Evolutionary conservation across 2,113 vertebrate genomes (phyloP).

Genomic region (Hucho hucho): DNA sequence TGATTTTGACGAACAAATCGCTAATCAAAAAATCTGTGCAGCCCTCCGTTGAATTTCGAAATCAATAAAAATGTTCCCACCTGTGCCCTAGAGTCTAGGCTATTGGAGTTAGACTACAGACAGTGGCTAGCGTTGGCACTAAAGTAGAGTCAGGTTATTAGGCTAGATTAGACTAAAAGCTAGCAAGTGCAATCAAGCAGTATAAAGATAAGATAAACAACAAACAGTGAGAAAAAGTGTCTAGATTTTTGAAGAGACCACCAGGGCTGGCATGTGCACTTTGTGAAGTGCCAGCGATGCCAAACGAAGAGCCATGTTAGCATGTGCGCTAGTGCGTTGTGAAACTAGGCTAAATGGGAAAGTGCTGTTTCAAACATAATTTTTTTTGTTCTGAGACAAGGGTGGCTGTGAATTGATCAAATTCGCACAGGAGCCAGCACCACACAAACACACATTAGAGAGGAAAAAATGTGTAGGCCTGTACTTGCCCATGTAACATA

Average conservation of each 20-base stretch:
- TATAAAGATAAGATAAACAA: background rate
- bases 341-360: background rate
- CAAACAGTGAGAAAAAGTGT: background rate
- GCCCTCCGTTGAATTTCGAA: no score
- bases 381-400: background rate
- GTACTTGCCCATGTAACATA: background rate
- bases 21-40: no score
- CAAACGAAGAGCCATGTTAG: background rate
- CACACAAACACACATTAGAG: background rate
- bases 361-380: constrained; percentile 4
- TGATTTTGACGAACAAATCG: no score
- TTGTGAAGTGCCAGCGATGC: no score
- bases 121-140: no score
- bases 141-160: no score
- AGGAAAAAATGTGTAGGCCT: background rate
- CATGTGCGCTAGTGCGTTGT: background rate
- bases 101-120: no score
- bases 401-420: constrained; percentile 3
- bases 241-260: no score
- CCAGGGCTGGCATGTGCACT: no score
- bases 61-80: no score
- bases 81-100: no score
- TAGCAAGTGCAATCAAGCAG: background rate
- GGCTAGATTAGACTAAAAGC: background rate
- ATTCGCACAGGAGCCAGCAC: constrained; percentile 6